These are phyloP conservation scores for Hyla sarda DNA, from an alignment of 2,113 vertebrate species.

Conservation along the genomic window DNA sequence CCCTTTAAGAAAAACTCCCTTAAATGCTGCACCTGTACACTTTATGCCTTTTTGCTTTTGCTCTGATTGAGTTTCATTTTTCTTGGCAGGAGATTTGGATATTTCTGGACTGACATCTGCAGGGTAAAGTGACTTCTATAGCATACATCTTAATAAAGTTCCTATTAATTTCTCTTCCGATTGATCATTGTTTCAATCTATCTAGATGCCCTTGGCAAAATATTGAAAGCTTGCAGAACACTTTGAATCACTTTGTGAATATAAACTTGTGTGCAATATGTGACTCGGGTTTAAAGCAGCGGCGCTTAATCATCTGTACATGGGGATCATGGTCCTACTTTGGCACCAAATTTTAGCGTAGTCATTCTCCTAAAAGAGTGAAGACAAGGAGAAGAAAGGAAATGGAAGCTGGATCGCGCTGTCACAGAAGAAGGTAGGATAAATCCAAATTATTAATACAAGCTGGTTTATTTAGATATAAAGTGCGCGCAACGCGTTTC, in stretches of 20 bases:
- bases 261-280: conserved; percentile 4
- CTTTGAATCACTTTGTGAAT: conserved; percentile 14
- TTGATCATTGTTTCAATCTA: conserved; percentile 46
- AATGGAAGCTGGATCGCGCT: no score
- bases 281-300: not conserved
- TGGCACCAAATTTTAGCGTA: not conserved
- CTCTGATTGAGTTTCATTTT: not conserved
- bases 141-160: conserved; percentile 29
- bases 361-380: no score
- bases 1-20: not conserved
- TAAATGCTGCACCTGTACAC: not conserved
- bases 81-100: not conserved
- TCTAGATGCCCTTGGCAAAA: conserved; percentile 44
- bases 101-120: conserved; percentile 8
- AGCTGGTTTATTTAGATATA: no score
- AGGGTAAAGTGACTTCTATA: conserved; percentile 7
- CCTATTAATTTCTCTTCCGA: conserved; percentile 36
- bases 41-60: not conserved
- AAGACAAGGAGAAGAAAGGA: no score
- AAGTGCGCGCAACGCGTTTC: no score
- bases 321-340: not conserved
- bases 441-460: no score
- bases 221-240: conserved; percentile 20
- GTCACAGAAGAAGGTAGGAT: no score
- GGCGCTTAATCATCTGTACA: not conserved